Evolutionary conservation across 2,113 vertebrate species (phyloP).

Genomic region (Nematolebias whitei): DNA sequence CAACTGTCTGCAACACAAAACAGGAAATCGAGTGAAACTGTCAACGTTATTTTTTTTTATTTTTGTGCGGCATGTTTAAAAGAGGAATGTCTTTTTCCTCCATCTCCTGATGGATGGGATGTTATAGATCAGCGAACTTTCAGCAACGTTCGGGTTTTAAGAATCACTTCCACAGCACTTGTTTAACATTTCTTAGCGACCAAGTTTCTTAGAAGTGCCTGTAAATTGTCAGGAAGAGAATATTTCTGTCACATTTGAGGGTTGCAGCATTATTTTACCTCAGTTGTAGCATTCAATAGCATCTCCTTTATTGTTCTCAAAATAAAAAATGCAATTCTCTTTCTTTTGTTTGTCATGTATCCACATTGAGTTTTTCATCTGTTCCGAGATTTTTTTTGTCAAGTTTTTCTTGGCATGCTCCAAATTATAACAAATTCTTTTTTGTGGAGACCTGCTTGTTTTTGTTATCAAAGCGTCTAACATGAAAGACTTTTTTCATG

Average conservation of each 20-base stretch:
- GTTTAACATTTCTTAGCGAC: constrained; percentile 17
- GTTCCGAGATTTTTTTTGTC: constrained; percentile 41
- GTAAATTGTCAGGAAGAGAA: constrained; percentile 36
- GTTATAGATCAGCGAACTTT: constrained; percentile 13
- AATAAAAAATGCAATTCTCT: constrained; percentile 38
- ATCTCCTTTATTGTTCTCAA: constrained; percentile 27
- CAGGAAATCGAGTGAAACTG: not conserved
- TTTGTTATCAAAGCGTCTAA: constrained; percentile 70
- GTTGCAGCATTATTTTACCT: constrained; percentile 10
- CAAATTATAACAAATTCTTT: constrained; percentile 38
- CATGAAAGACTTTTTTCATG: constrained; percentile 65
- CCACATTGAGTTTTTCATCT: constrained; percentile 36
- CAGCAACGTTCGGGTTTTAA: constrained; percentile 8
- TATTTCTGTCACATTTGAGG: constrained; percentile 26
- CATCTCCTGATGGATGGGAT: not conserved
- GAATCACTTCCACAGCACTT: constrained; percentile 32
- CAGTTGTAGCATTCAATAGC: not conserved
- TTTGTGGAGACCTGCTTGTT: constrained; percentile 61
- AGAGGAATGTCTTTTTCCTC: not conserved
- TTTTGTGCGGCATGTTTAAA: not conserved
- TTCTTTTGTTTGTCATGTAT: constrained; percentile 39
- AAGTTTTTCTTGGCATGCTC: constrained; percentile 43
- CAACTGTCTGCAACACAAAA: constrained; percentile 1
- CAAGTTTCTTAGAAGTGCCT: constrained; percentile 21
- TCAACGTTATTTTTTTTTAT: constrained; percentile 5